Evolutionary conservation across 2,797 vertebrate genomes (phyloP), one percentile per base, ranked within the genome.

Genomic region (Menidia menidia): DNA sequence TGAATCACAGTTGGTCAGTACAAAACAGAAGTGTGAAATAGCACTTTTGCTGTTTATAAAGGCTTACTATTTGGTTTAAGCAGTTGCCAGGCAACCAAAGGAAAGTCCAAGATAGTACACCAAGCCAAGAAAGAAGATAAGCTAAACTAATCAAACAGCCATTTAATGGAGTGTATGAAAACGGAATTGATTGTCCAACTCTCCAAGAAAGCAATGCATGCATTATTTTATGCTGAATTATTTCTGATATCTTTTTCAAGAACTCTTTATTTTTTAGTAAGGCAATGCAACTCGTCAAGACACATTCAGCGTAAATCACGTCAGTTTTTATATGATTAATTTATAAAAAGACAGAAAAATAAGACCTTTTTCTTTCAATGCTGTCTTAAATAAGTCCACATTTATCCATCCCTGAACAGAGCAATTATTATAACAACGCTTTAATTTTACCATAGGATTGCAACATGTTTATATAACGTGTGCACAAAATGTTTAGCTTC

Each of bases 401-500:
- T 25, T 50, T 50, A 9, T 19, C 25, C 18, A 48, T 6, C 4
- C 4, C 39, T 32, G 48, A 18, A 43, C 48, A 41, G 14, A 44
- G 13, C 33, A 16, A 18, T 25, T 9, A 39, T 61, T 45, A 31
- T 19, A 13, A 6, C 35, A 7, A 39, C 35, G 8, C 35, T 39
- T 39, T 39, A 10, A 39, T 39, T 39, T 18, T 7, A 10, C n/a
- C 14, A 19, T 19, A 45, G 7, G 39, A 39, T 60, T 18, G 41
- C 12, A 39, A 11, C 33, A 3, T 35, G 48, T 33, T 58, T 25
- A 25, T 25, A 25, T 2, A 56, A 15, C 19, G 13, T 1, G 8
- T 55, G 58, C 25, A 25, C 25, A 25, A 25, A 25, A 25, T 73
- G 30, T 64, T 64, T 71, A 58, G 35, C 18, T 44, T 62, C 25